Base-by-base conservation (phyloP, 2,797 vertebrate species). In the Otolemur crassicaudatus region DNA sequence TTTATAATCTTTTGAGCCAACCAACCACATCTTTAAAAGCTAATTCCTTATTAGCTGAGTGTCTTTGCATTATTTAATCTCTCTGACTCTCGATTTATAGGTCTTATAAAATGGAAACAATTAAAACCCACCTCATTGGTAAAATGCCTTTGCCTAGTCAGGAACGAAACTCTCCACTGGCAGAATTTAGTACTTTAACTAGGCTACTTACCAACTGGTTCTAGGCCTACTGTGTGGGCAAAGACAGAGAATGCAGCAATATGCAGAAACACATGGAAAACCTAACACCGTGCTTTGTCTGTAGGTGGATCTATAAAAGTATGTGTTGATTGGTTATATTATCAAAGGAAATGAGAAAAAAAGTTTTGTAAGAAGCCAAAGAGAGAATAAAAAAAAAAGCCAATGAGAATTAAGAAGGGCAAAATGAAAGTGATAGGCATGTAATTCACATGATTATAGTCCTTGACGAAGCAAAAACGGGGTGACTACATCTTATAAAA, bases 331-430 rank as follows among this genome's bases (percentile, higher is more conserved):
- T 91, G 67, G 70, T 61, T 89, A n/a, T 22, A 63, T 86, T 58
- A 84, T 2, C 53, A 86, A 93, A 89, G 6, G 49, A 75, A 82
- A 23, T 16, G 23, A 90, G 73, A 7, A 82, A 83, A 84, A 61
- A n/a, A 63, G 40, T 91, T 91, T 88, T 73, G 34, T 79, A 29
- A 93, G 79, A 92, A 85, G 63, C 86, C 67, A 82, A 37, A 90
- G 25, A 9, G 40, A 40, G 40, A 43, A 43, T 43, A 43, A 43
- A 43, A 43, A 43, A 43, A 43, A 43, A 92, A 85, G 63, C 86
- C 67, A 82, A 37, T 83, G 25, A 9, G 37, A 90, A 81, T 43
- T 23, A 75, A 73, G 69, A 75, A 73, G 7, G 34, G 56, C 75
- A 80, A 82, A 70, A 19, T n/a, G 4, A 22, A 80, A 46, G 34